Evolutionary conservation across 2,888 invertebrate genomes (phyloP).

Genomic region (Toxonevra muliebris): DNA sequence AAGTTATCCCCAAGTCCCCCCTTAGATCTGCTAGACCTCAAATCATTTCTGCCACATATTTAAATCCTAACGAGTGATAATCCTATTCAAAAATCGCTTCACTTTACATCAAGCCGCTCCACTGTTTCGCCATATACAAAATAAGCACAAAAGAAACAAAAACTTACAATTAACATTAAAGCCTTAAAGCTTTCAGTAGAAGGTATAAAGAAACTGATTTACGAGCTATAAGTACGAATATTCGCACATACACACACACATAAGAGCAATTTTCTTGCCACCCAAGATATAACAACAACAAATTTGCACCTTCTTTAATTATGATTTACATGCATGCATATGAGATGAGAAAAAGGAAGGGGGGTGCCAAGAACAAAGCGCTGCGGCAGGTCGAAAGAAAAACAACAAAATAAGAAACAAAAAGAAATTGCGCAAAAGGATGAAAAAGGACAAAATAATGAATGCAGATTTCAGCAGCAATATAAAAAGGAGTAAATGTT

Average conservation of each 20-base stretch:
- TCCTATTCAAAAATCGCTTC: neutral
- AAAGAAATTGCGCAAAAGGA: neutral
- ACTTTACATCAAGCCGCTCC: too few species aligned
- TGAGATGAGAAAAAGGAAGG: neutral
- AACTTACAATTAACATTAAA: neutral
- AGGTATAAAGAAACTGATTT: slow-evolving; percentile 21
- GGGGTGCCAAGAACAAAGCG: slow-evolving; percentile 4
- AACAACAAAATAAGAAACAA: slow-evolving; percentile 18
- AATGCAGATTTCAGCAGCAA: slow-evolving; percentile 26
- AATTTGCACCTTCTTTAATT: slow-evolving; percentile 3
- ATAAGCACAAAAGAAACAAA: slow-evolving; percentile 2
- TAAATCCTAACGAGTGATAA: too few species aligned
- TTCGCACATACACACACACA: neutral
- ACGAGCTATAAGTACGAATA: neutral
- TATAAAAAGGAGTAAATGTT: slow-evolving; percentile 17
- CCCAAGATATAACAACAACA: neutral
- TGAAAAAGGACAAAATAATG: neutral
- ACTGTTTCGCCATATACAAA: neutral
- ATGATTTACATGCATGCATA: neutral
- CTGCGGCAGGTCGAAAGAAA: neutral
- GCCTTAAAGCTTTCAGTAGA: slow-evolving; percentile 1
- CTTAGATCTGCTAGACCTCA: too few species aligned
- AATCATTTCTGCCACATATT: too few species aligned
- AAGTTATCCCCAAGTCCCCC: too few species aligned
- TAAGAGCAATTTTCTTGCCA: neutral